Conservation (phyloP, 2,113 vertebrate species). For the Cricetomys ansorgei region DNA sequence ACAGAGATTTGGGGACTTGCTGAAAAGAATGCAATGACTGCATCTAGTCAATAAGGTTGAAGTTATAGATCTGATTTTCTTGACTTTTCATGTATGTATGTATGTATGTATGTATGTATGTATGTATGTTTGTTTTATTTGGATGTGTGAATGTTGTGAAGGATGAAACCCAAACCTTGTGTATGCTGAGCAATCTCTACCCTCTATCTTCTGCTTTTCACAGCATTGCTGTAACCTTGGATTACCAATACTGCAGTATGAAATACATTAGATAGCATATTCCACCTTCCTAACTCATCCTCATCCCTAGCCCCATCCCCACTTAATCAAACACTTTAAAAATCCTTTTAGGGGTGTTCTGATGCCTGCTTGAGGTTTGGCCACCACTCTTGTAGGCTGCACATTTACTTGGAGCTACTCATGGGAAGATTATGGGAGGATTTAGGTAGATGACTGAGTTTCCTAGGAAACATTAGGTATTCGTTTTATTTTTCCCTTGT, state of each 20-base stretch:
- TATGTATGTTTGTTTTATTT: not conserved
- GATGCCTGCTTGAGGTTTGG: not conserved
- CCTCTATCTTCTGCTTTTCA: not conserved
- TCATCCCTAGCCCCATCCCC: not conserved
- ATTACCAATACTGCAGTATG: not conserved
- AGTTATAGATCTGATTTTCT: not conserved
- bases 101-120: too few relatives aligned
- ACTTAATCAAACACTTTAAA: not conserved
- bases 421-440: not conserved
- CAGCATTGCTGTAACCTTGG: not conserved
- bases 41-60: not conserved
- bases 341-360: not conserved
- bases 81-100: too few relatives aligned
- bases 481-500: not conserved
- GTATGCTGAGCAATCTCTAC: not conserved
- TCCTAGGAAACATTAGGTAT: not conserved
- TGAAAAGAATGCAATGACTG: not conserved
- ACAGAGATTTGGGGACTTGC: not conserved
- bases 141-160: not conserved
- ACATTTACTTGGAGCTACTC: not conserved
- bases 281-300: not conserved
- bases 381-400: not conserved
- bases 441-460: constrained; percentile 10
- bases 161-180: too few relatives aligned
- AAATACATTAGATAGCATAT: not conserved